Evolutionary conservation across 1,140 invertebrate species (phyloP).

Genomic region (Heterodera schachtii): DNA sequence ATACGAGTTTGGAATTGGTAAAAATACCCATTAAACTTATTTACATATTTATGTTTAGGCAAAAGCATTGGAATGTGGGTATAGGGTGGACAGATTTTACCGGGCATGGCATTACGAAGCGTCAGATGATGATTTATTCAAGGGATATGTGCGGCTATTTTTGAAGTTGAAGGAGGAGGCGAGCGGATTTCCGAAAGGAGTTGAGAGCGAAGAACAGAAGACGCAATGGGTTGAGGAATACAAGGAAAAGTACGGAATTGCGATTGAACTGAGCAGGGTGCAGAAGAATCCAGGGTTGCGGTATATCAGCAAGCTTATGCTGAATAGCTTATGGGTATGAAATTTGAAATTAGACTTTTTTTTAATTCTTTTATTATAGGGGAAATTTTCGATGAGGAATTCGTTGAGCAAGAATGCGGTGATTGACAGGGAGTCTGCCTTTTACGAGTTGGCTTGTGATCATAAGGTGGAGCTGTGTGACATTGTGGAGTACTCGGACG

Average conservation of each 20-base stretch:
- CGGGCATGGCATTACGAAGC: not conserved
- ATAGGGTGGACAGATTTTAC: not conserved
- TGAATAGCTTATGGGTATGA: not conserved
- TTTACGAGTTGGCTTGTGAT: not conserved
- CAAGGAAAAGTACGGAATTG: not conserved
- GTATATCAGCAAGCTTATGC: not conserved
- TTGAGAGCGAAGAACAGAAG: not conserved
- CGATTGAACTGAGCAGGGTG: not conserved
- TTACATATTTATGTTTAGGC: not conserved
- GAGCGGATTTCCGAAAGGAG: not conserved
- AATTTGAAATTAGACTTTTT: too few species aligned
- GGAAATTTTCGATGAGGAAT: conserved; percentile 10
- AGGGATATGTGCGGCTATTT: not conserved
- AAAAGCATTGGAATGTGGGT: not conserved
- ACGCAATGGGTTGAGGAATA: not conserved
- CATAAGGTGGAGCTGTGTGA: not conserved
- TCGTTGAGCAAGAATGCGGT: not conserved
- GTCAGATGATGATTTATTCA: not conserved
- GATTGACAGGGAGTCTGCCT: not conserved
- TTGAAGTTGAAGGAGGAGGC: not conserved
- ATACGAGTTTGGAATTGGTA: not conserved
- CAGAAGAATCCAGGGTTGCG: conserved; percentile 13
- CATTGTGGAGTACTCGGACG: not conserved
- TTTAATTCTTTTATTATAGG: not conserved
- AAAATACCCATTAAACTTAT: not conserved